phyloP scores from a whole-genome alignment of 2,113 vertebrate genomes.

The Hemibates koningsi region DNA sequence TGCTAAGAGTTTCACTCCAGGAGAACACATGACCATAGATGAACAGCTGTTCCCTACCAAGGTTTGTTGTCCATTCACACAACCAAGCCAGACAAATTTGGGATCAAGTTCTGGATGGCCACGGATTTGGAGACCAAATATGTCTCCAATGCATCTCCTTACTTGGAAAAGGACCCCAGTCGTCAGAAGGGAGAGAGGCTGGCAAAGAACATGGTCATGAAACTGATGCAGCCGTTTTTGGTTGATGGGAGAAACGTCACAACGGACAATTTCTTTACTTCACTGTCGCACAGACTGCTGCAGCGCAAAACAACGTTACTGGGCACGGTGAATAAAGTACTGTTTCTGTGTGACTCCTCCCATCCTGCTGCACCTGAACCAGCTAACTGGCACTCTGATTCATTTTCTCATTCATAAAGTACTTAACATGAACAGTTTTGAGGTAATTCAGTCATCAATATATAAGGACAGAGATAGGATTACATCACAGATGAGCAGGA shows the following conservation, averaged over 20 bases:
- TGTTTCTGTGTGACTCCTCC: neutral
- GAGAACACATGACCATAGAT: neutral
- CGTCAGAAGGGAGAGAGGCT: neutral
- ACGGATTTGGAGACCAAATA: neutral
- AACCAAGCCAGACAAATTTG: neutral
- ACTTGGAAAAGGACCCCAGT: neutral
- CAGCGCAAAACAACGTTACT: neutral
- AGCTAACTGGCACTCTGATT: neutral
- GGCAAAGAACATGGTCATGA: neutral
- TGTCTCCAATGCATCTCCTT: neutral
- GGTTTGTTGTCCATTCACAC: neutral
- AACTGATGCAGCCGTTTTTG: neutral
- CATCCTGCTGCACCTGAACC: neutral
- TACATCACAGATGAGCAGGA: neutral
- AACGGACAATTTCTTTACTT: neutral
- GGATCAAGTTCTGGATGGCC: neutral
- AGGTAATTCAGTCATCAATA: neutral
- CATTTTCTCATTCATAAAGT: neutral
- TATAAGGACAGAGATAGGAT: neutral
- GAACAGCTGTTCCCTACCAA: neutral
- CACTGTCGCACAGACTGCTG: neutral
- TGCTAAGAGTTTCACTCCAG: neutral
- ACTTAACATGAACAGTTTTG: neutral
- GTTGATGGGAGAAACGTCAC: neutral
- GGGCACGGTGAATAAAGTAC: neutral